phyloP scores from a whole-genome alignment of 2,797 vertebrate genomes.

The Molossus alvarezi region DNA sequence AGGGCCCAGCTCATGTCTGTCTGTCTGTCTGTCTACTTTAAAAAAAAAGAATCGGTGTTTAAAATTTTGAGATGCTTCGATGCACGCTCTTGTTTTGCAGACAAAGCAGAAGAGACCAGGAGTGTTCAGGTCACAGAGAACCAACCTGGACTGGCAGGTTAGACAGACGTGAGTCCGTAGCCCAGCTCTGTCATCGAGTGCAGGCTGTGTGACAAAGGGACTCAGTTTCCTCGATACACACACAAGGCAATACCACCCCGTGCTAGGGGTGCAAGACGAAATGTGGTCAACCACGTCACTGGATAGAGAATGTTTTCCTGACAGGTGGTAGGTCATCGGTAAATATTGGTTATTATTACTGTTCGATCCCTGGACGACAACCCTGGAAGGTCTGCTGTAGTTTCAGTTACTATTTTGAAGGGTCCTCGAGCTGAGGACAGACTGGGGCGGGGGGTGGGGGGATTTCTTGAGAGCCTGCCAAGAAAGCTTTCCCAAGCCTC shows the following conservation, averaged over 20 bases:
- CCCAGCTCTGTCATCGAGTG: not conserved
- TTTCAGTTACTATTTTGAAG: not conserved
- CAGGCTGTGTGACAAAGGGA: not conserved
- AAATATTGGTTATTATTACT: not conserved
- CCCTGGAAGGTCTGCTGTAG: not conserved
- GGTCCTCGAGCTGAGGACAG: not conserved
- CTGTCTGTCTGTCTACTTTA: slow-evolving; percentile 47
- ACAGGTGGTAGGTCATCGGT: not conserved
- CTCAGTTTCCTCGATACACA: not conserved
- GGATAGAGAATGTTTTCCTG: not conserved
- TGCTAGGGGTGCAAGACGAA: not conserved
- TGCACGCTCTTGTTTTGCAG: not conserved
- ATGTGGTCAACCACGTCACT: not conserved
- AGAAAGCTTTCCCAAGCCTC: not conserved
- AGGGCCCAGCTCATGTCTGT: slow-evolving; percentile 59
- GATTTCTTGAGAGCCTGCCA: not conserved
- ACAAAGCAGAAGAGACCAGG: not conserved
- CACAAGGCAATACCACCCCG: not conserved
- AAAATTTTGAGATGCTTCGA: not conserved
- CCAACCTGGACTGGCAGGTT: not conserved
- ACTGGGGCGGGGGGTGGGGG: accelerated
- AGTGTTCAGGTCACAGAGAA: not conserved
- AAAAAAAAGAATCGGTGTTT: slow-evolving; percentile 6
- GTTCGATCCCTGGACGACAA: not conserved
- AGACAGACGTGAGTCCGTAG: not conserved